These are phyloP conservation scores for Acheta domesticus DNA, from an alignment of 2,888 invertebrate genomes.

Conservation along the genomic window DNA sequence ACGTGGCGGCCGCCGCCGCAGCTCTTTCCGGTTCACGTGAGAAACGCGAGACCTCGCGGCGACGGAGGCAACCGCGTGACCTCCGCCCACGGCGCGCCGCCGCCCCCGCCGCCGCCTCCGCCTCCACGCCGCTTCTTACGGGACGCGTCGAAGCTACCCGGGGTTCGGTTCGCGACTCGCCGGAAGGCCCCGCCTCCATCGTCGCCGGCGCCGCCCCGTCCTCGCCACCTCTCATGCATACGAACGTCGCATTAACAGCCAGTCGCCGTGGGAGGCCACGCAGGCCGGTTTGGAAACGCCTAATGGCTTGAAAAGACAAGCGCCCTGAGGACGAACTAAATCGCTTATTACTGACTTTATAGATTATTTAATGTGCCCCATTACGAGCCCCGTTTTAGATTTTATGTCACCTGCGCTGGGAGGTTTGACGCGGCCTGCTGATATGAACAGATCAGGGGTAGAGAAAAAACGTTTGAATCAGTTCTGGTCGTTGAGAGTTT, in stretches of 20 bases:
- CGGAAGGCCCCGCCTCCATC: not conserved
- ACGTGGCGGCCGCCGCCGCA: too few species aligned
- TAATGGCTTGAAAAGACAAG: not conserved
- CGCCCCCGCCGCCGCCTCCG: too few species aligned
- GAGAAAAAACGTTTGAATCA: too few species aligned
- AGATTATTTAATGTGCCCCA: conserved; percentile 3
- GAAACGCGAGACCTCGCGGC: too few species aligned
- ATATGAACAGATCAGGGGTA: too few species aligned
- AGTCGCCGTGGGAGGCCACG: not conserved
- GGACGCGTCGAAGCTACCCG: too few species aligned
- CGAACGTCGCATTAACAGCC: not conserved
- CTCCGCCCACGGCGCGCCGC: too few species aligned
- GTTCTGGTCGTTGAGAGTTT: too few species aligned
- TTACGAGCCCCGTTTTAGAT: not conserved
- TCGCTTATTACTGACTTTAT: conserved; percentile 3
- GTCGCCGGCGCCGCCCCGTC: not conserved
- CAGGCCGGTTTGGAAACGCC: not conserved
- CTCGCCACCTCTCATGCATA: conserved; percentile 4
- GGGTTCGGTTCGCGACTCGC: not conserved
- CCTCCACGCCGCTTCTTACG: too few species aligned
- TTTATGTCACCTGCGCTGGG: not conserved
- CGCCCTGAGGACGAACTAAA: not conserved
- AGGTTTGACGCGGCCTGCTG: conserved; percentile 27
- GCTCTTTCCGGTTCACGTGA: too few species aligned
- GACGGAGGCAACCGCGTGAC: too few species aligned